Conservation (phyloP, 2,888 invertebrate genomes). For the Chalcosyrphus nemorum region DNA sequence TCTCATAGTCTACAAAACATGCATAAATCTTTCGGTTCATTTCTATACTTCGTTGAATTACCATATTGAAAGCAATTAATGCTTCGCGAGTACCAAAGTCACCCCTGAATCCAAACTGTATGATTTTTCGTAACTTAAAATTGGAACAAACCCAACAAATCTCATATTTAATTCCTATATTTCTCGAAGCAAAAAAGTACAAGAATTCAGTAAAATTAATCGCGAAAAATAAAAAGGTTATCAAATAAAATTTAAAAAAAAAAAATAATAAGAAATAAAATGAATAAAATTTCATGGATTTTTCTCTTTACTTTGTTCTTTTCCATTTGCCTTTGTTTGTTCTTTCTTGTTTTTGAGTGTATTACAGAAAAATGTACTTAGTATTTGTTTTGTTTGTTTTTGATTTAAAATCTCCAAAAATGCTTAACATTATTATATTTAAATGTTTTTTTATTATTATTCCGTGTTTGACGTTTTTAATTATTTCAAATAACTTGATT, state of each 20-base stretch:
- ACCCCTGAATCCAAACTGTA: not conserved
- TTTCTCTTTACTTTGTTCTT: constrained; percentile 12
- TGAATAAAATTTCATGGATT: constrained; percentile 27
- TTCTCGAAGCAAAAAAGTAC: constrained; percentile 45
- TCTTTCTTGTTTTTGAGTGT: not conserved
- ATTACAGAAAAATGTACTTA: constrained; percentile 1
- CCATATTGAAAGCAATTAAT: too few relatives aligned
- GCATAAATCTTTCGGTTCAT: too few relatives aligned
- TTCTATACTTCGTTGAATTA: too few relatives aligned
- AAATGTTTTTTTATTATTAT: constrained; percentile 24
- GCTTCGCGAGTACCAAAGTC: not conserved
- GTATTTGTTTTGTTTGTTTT: not conserved
- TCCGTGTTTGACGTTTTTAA: constrained; percentile 41
- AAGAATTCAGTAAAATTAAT: constrained; percentile 32
- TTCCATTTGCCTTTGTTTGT: not conserved
- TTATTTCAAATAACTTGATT: constrained; percentile 59
- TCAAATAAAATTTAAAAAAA: not conserved
- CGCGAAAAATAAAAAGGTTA: not conserved
- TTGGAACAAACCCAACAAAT: not conserved
- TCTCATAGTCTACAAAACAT: too few relatives aligned
- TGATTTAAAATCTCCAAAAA: constrained; percentile 16
- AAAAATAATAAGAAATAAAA: not conserved
- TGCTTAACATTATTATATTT: constrained; percentile 25
- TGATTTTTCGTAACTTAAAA: not conserved
- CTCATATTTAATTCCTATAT: constrained; percentile 35